These are phyloP conservation scores for Thunnus thynnus DNA, from an alignment of 2,113 vertebrate genomes.

Conservation along the genomic window DNA sequence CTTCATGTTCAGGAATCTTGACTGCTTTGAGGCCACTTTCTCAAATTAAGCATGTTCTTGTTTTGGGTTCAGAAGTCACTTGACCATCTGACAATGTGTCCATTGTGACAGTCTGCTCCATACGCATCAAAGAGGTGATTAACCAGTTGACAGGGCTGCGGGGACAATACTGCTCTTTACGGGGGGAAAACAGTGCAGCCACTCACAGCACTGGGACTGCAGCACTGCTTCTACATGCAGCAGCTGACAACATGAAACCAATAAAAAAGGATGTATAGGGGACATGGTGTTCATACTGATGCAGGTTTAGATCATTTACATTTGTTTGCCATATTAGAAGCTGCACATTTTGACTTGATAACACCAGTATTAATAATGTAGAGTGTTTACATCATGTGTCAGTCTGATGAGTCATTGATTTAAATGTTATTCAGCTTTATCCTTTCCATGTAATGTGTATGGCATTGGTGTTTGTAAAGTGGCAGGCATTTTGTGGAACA, in stretches of 20 bases:
- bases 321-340: neutral
- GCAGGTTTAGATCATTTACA: neutral
- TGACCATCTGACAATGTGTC: conserved; percentile 78
- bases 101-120: conserved; percentile 81
- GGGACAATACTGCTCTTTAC: conserved; percentile 86
- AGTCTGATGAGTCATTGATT: neutral
- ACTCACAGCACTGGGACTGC: conserved; percentile 67
- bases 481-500: too few species aligned
- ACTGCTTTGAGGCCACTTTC: conserved; percentile 67
- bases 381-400: neutral
- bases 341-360: neutral
- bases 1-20: conserved; percentile 66
- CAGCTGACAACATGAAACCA: conserved; percentile 65
- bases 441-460: neutral
- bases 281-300: conserved; percentile 13
- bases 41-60: conserved; percentile 81
- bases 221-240: conserved; percentile 59
- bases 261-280: conserved; percentile 53
- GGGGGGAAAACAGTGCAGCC: conserved; percentile 76
- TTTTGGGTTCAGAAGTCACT: conserved; percentile 84
- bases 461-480: too few species aligned
- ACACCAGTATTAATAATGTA: neutral
- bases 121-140: conserved; percentile 87
- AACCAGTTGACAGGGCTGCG: conserved; percentile 83
- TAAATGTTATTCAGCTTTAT: neutral